Conservation (phyloP, 2,113 vertebrate species). For the Chloebia gouldiae region DNA sequence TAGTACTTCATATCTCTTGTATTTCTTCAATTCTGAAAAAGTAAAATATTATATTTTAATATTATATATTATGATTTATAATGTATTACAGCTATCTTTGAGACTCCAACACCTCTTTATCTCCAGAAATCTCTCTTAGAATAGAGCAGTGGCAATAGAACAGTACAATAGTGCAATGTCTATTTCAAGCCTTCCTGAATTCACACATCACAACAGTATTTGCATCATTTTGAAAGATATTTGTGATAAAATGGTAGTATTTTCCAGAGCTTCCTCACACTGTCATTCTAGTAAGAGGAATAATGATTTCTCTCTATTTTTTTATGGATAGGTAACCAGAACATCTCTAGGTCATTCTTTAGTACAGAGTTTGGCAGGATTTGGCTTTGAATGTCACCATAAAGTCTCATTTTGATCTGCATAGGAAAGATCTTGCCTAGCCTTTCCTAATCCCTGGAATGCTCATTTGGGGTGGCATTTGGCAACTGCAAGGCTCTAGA, state of each 20-base stretch:
- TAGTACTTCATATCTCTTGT: slow-evolving; percentile 87
- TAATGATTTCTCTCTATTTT: neutral
- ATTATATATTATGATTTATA: neutral
- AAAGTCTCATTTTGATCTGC: neutral
- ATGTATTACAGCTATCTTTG: neutral
- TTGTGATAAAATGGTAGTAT: neutral
- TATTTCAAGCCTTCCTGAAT: neutral
- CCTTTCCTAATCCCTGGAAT: neutral
- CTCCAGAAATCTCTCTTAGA: neutral
- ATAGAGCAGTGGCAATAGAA: neutral
- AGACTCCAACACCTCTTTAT: neutral
- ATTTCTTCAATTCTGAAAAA: slow-evolving; percentile 88
- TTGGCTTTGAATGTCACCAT: neutral
- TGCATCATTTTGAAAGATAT: neutral
- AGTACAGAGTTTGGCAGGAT: neutral
- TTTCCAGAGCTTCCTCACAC: neutral
- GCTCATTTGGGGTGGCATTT: neutral
- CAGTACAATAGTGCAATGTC: neutral
- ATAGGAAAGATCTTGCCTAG: neutral
- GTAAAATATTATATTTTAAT: neutral
- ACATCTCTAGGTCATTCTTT: neutral
- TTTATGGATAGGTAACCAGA: neutral
- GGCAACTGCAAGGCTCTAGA: neutral
- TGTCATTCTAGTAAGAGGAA: neutral
- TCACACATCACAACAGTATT: neutral